Percentiles rank a stretch among this genome's conserved stretches.
These are phyloP conservation scores for Gavia stellata DNA, from an alignment of 2,113 vertebrate genomes.

Conservation along the genomic window DNA sequence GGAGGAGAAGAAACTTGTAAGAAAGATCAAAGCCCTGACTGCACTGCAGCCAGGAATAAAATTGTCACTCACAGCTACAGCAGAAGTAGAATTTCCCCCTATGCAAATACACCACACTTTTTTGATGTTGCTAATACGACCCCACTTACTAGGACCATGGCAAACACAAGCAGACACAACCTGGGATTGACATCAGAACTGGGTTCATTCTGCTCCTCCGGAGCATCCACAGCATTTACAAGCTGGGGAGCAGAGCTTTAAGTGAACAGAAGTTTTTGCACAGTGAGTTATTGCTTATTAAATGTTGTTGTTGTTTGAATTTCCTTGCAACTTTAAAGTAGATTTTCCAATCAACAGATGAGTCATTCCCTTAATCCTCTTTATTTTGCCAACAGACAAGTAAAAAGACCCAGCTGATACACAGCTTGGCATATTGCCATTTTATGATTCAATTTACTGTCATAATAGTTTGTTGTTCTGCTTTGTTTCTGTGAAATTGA, in stretches of 20 bases:
- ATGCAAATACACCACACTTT: background rate
- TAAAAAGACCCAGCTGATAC: background rate
- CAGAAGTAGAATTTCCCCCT: background rate
- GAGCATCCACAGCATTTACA: background rate
- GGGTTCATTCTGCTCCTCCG: background rate
- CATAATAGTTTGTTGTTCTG: slow-evolving; percentile 13
- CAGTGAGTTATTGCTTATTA: background rate
- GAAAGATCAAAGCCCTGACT: background rate
- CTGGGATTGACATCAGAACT: background rate
- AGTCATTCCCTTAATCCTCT: slow-evolving; percentile 36
- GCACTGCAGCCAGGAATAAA: background rate
- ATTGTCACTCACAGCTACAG: background rate
- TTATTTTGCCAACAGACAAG: slow-evolving; percentile 33
- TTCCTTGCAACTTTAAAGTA: slow-evolving; percentile 2
- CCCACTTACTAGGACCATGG: background rate
- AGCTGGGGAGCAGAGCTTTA: background rate
- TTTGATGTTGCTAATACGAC: background rate
- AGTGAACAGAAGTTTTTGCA: background rate
- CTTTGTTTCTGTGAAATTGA: slow-evolving; percentile 24
- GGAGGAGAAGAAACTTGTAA: background rate
- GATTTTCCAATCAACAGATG: slow-evolving; percentile 31
- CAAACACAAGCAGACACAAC: background rate
- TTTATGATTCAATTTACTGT: background rate
- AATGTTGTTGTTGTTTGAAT: background rate
- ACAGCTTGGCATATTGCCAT: background rate